Base-by-base conservation (phyloP, 2,888 invertebrate genomes). In the Timema podura region DNA sequence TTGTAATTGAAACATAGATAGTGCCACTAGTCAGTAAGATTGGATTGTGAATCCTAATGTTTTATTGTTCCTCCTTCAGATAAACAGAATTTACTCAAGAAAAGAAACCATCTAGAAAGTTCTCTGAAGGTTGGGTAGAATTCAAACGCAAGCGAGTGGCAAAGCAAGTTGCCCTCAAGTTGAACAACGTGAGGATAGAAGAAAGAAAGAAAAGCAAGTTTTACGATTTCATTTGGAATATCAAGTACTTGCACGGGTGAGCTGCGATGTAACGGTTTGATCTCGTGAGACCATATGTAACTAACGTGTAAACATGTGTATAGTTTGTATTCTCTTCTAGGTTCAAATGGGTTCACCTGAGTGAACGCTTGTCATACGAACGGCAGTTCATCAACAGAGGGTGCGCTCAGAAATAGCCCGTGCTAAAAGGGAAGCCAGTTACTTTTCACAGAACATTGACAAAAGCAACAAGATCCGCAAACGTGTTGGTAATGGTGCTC, bases 321-420 rank as follows among this genome's bases (percentile, higher is more conserved):
- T 15, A 61, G 15, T 11, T 67, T 48, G 16, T 8, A 16, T 46
- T 47, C 16, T 69, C 13, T 74, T 81, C 51, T 73, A 87, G 93
- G 75, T 98, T 98, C 79, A 97, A 97, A 82, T 99, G 98, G 98
- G 85, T 90, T 47, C 97, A 99, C 81, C 84, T 99, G 59, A 93
- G 93, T 79, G 98, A 98, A 82, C 86, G 96, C 75, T 83, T 98
- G 75, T 92, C 93, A 5, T 97, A 96, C 80, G 98, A 98, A 80
- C 90, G 90, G 95, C 95, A 30, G 93, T 94, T 0, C 89, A 91
- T 76, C 90, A 92, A 78, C 96, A 97, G 80, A 88, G 93, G 78
- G 81, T 96, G 73, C 83, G 91, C 74, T 88, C 91, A 0, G 97
- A 97, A 83, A 92, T 97, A 70, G 88, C 93, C 13, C 92, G 96